Evolutionary conservation across 1,140 invertebrate genomes (phyloP), one percentile per base, ranked within the genome.

Genomic region (Megalonaias nervosa): DNA sequence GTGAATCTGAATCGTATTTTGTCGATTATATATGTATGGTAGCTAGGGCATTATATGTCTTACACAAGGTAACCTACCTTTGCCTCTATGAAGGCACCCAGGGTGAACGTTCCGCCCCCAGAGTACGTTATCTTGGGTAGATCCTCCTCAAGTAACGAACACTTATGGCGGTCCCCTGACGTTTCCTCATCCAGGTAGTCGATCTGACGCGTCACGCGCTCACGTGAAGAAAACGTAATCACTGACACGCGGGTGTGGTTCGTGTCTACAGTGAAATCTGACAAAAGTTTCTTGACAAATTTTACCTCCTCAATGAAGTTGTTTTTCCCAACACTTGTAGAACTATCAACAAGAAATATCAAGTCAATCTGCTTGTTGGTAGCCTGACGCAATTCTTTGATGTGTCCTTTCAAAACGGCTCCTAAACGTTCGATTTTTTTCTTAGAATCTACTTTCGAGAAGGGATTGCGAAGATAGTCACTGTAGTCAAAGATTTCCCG

Each of bases 251-350:
- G 89, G 0, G 94, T 94, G 19, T 93, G 91, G 79, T 93, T 92
- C 48, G 91, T 91, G 69, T 93, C 93, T 4, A 95, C 93, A 0
- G 93, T 93, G 77, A 95, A 94, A 86, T 95, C 94, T 12, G 94
- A 93, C n/a, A 95, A 81, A 1, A 95, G 87, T 85, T 94, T 94
- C 80, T 93, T 93, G 5, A 95, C 94, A 86, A 95, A 95, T 82
- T 93, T 94, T 57, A 95, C 85, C 87, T 95, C 94, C 70, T 93
- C 94, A 74, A 90, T 90, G 87, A 95, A 95, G 87, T 95, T 94
- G 5, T 92, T 89, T 65, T 91, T 88, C 3, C 94, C 94, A 4
- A 95, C 93, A 67, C 93, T 94, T 0, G 93, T 93, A 3, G 94
- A 95, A 31, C 93, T 93, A 85, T 95, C 94, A 14, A 95, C 93